A percentile compares a stretch with the other conserved stretches of the same genome.
phyloP scores from a whole-genome alignment of 2,113 vertebrate genomes.

The Sapajus apella region DNA sequence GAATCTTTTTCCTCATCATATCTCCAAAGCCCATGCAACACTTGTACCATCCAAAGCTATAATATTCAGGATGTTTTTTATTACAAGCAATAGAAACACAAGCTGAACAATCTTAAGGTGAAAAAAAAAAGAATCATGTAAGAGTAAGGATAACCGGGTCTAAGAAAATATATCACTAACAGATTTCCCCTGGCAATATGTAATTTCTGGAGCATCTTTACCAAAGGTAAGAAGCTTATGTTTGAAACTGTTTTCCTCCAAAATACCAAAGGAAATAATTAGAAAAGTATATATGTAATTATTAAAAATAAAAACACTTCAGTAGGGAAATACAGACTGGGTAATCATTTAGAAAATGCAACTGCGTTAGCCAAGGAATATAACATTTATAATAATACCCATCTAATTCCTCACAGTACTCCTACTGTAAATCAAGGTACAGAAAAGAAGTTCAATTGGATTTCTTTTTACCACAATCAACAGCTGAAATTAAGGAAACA shows the following conservation, averaged over 20 bases:
- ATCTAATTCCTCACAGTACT: not conserved
- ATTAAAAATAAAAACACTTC: constrained; percentile 43
- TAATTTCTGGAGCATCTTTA: not conserved
- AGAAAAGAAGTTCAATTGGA: not conserved
- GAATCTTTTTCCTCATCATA: not conserved
- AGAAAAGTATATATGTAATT: not conserved
- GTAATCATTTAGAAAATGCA: constrained; percentile 41
- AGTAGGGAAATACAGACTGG: not conserved
- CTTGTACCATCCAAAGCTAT: not conserved
- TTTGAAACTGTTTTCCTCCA: constrained; percentile 14
- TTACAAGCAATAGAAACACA: not conserved
- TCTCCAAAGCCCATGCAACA: not conserved
- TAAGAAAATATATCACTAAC: not conserved
- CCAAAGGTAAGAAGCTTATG: not conserved
- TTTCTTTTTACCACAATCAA: not conserved
- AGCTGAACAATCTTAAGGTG: not conserved
- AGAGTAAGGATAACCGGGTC: not conserved
- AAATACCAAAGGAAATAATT: constrained; percentile 43
- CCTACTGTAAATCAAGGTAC: not conserved
- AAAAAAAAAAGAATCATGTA: not conserved
- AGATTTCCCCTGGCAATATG: not conserved
- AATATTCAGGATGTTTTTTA: not conserved
- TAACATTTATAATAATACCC: constrained; percentile 22
- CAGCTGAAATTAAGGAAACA: constrained; percentile 23
- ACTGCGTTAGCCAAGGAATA: not conserved